Percentiles rank a stretch among this genome's conserved stretches.
Evolutionary conservation across 2,113 vertebrate species (phyloP).

Genomic region (Steatornis caripensis): DNA sequence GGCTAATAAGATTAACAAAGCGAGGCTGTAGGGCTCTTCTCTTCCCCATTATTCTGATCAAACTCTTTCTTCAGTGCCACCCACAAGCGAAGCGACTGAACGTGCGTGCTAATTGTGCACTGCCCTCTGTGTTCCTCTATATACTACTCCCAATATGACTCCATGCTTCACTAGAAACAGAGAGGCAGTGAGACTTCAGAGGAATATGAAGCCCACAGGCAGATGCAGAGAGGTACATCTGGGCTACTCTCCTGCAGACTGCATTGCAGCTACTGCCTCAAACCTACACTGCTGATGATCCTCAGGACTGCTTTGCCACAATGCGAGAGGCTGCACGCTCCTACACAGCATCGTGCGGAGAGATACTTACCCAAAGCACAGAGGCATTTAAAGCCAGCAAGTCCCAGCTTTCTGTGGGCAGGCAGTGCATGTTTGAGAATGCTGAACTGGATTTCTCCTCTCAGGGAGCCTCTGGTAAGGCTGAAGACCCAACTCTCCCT

Average conservation of each 20-base stretch:
- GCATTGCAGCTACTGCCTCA: background rate
- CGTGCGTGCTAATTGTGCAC: background rate
- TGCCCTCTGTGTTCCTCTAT: background rate
- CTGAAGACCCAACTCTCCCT: background rate
- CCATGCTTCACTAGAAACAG: background rate
- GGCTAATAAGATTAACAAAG: background rate
- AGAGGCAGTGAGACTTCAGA: background rate
- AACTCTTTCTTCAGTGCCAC: background rate
- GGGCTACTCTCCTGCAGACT: background rate
- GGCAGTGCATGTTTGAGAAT: background rate
- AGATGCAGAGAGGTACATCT: background rate
- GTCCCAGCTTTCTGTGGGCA: background rate
- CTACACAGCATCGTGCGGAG: background rate
- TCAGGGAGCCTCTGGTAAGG: background rate
- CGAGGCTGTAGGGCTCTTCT: background rate
- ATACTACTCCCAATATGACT: background rate
- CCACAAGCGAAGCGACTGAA: background rate
- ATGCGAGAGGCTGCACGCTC: background rate
- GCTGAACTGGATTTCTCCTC: background rate
- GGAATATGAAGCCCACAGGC: background rate
- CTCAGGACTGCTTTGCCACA: background rate
- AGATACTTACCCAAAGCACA: rapidly evolving
- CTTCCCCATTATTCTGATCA: background rate
- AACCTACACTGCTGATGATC: background rate
- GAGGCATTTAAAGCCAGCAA: background rate